A percentile compares a stretch with the other conserved stretches of the same genome.
phyloP scores from a whole-genome alignment of 92 coral and sea anemone genomes.

The Phenganax marumi region DNA sequence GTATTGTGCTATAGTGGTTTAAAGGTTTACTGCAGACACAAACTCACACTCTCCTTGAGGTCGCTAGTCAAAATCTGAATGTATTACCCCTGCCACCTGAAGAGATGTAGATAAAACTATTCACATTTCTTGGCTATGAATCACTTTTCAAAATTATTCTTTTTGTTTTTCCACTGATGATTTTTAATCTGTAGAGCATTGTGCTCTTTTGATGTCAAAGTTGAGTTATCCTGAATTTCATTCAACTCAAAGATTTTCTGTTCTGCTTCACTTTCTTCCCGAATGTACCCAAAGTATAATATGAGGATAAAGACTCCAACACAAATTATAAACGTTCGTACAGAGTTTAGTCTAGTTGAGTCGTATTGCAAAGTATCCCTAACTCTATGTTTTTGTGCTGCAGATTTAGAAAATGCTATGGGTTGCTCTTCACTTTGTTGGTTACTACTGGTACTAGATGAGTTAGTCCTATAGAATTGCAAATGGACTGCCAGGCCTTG shows the following conservation, averaged over 20 bases:
- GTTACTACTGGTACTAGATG: too few relatives aligned
- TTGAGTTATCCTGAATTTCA: slow-evolving; percentile 31
- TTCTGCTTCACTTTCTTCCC: slow-evolving; percentile 53
- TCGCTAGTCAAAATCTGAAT: too few relatives aligned
- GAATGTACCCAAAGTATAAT: slow-evolving; percentile 61
- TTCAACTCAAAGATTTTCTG: slow-evolving; percentile 47
- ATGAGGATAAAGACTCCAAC: slow-evolving; percentile 60
- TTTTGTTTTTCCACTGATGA: not conserved
- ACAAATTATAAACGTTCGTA: slow-evolving; percentile 57
- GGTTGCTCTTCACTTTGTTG: slow-evolving; percentile 57
- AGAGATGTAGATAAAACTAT: too few relatives aligned
- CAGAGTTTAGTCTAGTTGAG: slow-evolving; percentile 42
- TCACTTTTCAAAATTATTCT: not conserved
- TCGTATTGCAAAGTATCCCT: slow-evolving; percentile 60
- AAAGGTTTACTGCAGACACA: too few relatives aligned
- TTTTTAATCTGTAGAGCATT: not conserved
- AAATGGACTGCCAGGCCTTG: too few relatives aligned
- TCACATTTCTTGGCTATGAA: not conserved
- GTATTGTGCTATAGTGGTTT: too few relatives aligned
- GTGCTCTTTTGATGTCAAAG: not conserved
- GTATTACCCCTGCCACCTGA: too few relatives aligned
- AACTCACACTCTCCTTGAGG: too few relatives aligned
- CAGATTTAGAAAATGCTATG: slow-evolving; percentile 76
- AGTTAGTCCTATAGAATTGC: too few relatives aligned
- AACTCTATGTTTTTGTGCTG: slow-evolving; percentile 69